Conservation (phyloP, 2,113 vertebrate species). For the Cyrtonyx montezumae region DNA sequence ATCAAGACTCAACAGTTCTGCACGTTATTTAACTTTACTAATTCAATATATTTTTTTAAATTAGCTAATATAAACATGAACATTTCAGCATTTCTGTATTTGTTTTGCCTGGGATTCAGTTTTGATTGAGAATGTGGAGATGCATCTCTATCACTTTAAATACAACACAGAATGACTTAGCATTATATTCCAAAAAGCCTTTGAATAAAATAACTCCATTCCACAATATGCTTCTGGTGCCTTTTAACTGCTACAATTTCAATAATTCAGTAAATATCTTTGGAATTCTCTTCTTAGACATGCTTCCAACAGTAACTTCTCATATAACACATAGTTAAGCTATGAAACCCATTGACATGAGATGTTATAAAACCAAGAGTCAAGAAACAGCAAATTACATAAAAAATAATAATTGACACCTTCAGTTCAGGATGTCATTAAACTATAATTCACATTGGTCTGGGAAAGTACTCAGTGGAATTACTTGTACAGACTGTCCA, state of each 20-base stretch:
- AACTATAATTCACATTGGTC: background rate
- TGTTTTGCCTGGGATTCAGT: background rate
- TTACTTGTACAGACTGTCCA: background rate
- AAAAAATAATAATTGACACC: background rate
- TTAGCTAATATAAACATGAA: background rate
- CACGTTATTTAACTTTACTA: background rate
- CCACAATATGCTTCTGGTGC: background rate
- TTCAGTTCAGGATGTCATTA: constrained; percentile 41
- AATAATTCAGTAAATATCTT: constrained; percentile 45
- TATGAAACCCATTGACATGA: background rate
- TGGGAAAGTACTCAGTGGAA: background rate
- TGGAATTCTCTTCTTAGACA: constrained; percentile 12
- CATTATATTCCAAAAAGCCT: background rate
- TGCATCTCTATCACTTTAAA: background rate
- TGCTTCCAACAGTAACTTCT: constrained; percentile 36
- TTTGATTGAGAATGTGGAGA: background rate
- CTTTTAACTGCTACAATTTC: background rate
- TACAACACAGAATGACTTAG: background rate
- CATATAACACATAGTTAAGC: constrained; percentile 44
- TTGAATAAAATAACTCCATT: background rate
- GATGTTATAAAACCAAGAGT: background rate
- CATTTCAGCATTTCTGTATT: background rate
- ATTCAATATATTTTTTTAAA: background rate
- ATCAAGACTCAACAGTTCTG: background rate
- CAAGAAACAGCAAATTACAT: background rate